phyloP scores from a whole-genome alignment of 1,140 invertebrate genomes.

The Papilio machaon region DNA sequence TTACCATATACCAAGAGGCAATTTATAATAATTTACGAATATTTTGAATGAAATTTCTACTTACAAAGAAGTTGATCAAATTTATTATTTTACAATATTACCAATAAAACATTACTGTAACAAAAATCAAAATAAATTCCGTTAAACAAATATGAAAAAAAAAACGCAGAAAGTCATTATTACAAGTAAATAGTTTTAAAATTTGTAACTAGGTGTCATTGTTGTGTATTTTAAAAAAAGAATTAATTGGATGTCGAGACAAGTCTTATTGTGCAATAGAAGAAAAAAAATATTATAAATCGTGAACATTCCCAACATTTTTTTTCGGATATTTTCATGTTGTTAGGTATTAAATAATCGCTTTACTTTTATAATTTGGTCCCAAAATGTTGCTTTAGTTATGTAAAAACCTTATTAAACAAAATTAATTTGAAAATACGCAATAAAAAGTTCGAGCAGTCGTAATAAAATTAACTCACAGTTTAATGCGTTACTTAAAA shows the following conservation, averaged over 20 bases:
- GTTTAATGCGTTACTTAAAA: no score
- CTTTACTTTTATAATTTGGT: conserved; percentile 32
- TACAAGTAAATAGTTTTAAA: not conserved
- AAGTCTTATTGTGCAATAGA: not conserved
- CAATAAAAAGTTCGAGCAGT: no score
- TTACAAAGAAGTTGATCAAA: no score
- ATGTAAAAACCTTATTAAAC: no score
- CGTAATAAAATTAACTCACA: no score
- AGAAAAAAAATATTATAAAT: not conserved
- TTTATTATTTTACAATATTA: not conserved
- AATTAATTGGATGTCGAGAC: not conserved
- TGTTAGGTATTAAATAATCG: not conserved
- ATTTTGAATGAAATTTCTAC: not conserved
- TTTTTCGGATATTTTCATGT: not conserved
- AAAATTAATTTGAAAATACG: no score
- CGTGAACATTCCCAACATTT: not conserved
- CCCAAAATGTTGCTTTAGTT: not conserved
- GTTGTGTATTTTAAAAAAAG: not conserved
- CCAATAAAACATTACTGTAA: not conserved
- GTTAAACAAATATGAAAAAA: not conserved
- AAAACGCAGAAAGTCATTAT: not conserved
- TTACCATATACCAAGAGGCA: not conserved
- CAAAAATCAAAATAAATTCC: not conserved
- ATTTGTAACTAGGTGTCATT: not conserved
- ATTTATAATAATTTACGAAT: not conserved